These are phyloP conservation scores for Hylaeus anthracinus DNA, from an alignment of 1,140 invertebrate genomes.

Conservation along the genomic window DNA sequence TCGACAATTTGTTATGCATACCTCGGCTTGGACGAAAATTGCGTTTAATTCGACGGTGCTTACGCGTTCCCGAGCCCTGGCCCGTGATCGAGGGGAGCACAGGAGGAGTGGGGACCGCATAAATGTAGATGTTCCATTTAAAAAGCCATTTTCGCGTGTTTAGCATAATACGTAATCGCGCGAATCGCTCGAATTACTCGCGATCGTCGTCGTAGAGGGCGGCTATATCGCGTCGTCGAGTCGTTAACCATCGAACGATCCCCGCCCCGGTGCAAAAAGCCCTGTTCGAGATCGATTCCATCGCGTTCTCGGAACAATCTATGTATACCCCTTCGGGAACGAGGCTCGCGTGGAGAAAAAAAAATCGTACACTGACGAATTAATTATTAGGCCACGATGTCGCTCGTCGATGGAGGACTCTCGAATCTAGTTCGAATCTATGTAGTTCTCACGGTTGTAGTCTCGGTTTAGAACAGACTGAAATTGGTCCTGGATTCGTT, in stretches of 20 bases:
- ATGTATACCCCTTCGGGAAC: constrained; percentile 22
- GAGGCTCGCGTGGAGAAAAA: constrained; percentile 30
- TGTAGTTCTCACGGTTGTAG: too few relatives aligned
- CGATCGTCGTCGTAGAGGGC: constrained; percentile 9
- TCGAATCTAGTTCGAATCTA: too few relatives aligned
- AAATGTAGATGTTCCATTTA: constrained; percentile 80
- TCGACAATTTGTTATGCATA: constrained; percentile 78
- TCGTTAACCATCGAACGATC: constrained; percentile 40
- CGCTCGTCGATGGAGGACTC: background rate
- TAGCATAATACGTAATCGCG: constrained; percentile 77
- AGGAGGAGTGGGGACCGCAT: constrained; percentile 50
- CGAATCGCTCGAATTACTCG: constrained; percentile 54
- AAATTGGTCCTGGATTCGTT: background rate
- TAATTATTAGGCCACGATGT: constrained; percentile 24
- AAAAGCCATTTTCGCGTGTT: constrained; percentile 79
- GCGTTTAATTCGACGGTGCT: constrained; percentile 73
- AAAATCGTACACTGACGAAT: constrained; percentile 1
- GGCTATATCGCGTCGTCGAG: background rate
- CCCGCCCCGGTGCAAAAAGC: constrained; percentile 11
- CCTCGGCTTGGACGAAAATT: constrained; percentile 75
- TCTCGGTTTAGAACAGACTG: background rate
- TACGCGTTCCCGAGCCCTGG: constrained; percentile 49
- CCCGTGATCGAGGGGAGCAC: background rate
- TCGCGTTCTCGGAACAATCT: constrained; percentile 59
- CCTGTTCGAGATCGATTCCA: constrained; percentile 11